phyloP scores from a whole-genome alignment of 2,113 vertebrate genomes.

The Pteruthius melanotis region DNA sequence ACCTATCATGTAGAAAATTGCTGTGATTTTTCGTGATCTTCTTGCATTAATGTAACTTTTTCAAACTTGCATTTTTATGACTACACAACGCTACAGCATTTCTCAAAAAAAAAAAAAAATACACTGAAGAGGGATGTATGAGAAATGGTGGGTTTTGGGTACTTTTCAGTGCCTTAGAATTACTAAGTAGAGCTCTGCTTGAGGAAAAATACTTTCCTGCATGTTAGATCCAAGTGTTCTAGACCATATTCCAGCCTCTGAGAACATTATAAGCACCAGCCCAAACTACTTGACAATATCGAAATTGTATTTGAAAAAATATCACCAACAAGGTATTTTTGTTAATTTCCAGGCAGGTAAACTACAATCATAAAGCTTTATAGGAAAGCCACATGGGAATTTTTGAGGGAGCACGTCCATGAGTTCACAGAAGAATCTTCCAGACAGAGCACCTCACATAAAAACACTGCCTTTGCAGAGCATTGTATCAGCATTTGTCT shows the following conservation, averaged over 20 bases:
- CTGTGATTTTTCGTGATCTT: background rate
- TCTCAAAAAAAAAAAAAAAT: background rate
- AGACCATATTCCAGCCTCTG: background rate
- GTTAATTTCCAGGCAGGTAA: background rate
- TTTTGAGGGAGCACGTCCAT: accelerated
- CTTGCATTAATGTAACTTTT: background rate
- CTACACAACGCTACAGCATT: background rate
- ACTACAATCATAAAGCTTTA: background rate
- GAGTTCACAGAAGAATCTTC: background rate
- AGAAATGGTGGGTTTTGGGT: accelerated
- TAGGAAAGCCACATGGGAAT: background rate
- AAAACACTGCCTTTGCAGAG: background rate
- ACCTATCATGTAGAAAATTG: background rate
- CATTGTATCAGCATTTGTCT: background rate
- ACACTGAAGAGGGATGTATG: background rate
- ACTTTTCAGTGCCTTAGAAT: background rate
- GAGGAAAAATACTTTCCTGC: background rate
- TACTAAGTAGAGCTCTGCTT: background rate
- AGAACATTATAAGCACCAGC: background rate
- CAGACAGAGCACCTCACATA: background rate
- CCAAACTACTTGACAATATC: background rate
- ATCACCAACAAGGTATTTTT: background rate
- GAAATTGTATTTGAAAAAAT: background rate
- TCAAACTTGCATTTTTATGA: background rate
- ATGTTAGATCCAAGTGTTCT: background rate